phyloP scores from a whole-genome alignment of 1,140 invertebrate species.

The Drosophila sucinea region DNA sequence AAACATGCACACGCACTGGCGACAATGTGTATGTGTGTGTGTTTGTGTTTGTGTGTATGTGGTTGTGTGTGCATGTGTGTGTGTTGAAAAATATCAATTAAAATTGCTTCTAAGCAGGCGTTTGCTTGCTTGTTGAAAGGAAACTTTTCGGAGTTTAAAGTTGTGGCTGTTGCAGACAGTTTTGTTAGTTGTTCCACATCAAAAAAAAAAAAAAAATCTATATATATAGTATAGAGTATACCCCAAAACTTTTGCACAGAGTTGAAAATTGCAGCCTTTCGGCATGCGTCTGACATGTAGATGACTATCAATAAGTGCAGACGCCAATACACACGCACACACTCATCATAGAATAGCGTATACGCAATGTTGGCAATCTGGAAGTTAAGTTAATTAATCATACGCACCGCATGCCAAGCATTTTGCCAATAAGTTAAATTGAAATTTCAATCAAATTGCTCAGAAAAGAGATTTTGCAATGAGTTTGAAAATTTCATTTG shows the following conservation, averaged over 20 bases:
- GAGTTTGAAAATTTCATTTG: slow-evolving; percentile 14
- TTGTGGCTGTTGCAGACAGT: slow-evolving; percentile 65
- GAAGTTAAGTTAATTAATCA: slow-evolving; percentile 68
- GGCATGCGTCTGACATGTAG: slow-evolving; percentile 35
- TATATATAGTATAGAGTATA: not conserved
- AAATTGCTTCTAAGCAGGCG: slow-evolving; percentile 66
- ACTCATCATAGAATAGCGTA: slow-evolving; percentile 28
- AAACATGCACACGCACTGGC: slow-evolving; percentile 58
- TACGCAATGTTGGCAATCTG: slow-evolving; percentile 34
- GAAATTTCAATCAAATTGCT: slow-evolving; percentile 53
- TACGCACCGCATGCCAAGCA: slow-evolving; percentile 55
- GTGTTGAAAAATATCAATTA: slow-evolving; percentile 72
- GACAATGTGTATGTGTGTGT: slow-evolving; percentile 40
- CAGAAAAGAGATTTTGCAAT: slow-evolving; percentile 39
- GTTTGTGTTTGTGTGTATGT: slow-evolving; percentile 27
- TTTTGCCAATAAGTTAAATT: slow-evolving; percentile 57
- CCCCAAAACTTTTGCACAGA: slow-evolving; percentile 38
- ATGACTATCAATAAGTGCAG: slow-evolving; percentile 52
- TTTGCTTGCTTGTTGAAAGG: slow-evolving; percentile 50
- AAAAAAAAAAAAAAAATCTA: not conserved
- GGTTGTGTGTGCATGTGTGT: slow-evolving; percentile 26
- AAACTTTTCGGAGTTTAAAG: slow-evolving; percentile 60
- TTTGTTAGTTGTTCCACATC: slow-evolving; percentile 54
- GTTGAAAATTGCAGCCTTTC: slow-evolving; percentile 53
- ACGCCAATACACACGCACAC: not conserved